A percentile compares a stretch with the other conserved stretches of the same genome.
phyloP scores from a whole-genome alignment of 2,113 vertebrate genomes.

The Balaeniceps rex region DNA sequence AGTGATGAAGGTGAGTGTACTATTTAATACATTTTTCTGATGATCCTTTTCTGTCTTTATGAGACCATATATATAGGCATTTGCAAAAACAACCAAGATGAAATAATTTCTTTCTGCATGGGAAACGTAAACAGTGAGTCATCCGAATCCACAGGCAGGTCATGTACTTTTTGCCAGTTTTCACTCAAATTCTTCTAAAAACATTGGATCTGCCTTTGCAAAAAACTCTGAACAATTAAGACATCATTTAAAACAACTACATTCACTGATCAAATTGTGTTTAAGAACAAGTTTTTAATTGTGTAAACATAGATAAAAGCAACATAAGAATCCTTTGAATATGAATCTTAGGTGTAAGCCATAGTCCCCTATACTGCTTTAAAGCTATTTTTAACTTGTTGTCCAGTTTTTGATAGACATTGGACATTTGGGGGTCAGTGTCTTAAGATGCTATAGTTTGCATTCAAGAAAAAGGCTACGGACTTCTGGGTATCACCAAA shows the following conservation, averaged over 20 bases:
- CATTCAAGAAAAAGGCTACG: not conserved
- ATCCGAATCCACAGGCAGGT: not conserved
- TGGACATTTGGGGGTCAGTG: not conserved
- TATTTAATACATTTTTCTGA: not conserved
- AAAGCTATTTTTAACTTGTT: not conserved
- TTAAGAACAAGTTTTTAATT: not conserved
- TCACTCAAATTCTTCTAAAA: not conserved
- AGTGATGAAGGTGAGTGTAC: conserved; percentile 86
- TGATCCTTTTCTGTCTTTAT: not conserved
- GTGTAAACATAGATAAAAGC: not conserved
- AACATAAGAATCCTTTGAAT: not conserved
- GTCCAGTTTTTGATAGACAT: not conserved
- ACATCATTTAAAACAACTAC: not conserved
- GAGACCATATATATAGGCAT: not conserved
- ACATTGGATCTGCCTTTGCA: not conserved
- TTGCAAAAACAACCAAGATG: not conserved
- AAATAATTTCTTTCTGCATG: not conserved
- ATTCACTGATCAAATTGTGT: not conserved
- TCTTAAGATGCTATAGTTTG: not conserved
- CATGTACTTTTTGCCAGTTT: not conserved
- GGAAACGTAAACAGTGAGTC: not conserved
- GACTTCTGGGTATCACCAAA: not conserved
- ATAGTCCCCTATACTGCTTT: not conserved
- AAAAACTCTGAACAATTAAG: not conserved
- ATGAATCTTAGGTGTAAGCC: not conserved